Evolutionary conservation across 2,888 invertebrate species (phyloP).

Genomic region (Cryptocheilus praepositus): DNA sequence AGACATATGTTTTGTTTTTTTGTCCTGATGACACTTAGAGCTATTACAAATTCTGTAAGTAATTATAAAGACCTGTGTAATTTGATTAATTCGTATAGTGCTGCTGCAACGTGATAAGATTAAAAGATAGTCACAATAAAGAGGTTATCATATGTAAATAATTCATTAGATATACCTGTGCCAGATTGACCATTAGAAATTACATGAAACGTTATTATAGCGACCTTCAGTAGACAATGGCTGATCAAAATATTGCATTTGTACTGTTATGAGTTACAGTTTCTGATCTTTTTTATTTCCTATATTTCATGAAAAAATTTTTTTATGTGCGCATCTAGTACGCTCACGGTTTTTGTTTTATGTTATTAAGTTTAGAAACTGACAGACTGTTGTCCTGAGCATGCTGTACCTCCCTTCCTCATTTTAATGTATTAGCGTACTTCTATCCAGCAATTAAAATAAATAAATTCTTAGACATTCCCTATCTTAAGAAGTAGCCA

Average conservation of each 20-base stretch:
- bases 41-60: too few relatives aligned
- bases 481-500: conserved; percentile 51
- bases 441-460: conserved; percentile 34
- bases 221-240: conserved; percentile 10
- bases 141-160: conserved; percentile 32
- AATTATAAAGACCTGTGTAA: conserved; percentile 21
- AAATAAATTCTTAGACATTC: conserved; percentile 28
- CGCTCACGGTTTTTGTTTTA: not conserved
- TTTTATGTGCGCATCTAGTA: not conserved
- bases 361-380: not conserved
- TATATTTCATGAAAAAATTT: too few relatives aligned
- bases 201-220: conserved; percentile 32
- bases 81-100: conserved; percentile 14
- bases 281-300: too few relatives aligned
- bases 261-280: not conserved
- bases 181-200: conserved; percentile 15
- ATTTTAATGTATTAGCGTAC: conserved; percentile 8
- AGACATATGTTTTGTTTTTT: conserved; percentile 15
- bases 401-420: not conserved
- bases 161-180: conserved; percentile 40
- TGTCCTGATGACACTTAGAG: too few relatives aligned
- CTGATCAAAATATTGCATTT: not conserved
- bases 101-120: conserved; percentile 14
- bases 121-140: conserved; percentile 13
- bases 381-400: not conserved